Conservation (phyloP, 2,113 vertebrate genomes). For the Chiloscyllium plagiosum region DNA sequence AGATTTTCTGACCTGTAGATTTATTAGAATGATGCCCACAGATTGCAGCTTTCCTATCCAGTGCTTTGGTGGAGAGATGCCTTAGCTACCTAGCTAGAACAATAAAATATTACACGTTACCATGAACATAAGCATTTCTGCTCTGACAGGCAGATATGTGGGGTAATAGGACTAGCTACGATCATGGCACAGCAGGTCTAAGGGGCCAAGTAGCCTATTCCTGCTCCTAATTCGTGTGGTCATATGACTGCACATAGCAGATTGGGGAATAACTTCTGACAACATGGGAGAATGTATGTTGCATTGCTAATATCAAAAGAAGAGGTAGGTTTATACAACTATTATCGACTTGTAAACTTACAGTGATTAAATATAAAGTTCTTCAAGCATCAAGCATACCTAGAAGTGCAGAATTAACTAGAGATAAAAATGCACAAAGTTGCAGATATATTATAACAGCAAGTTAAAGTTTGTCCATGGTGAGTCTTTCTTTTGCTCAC, state of each 20-base stretch:
- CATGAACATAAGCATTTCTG: slow-evolving; percentile 72
- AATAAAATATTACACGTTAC: slow-evolving; percentile 52
- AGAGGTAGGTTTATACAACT: slow-evolving; percentile 58
- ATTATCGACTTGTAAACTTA: slow-evolving; percentile 47
- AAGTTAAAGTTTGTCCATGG: background rate
- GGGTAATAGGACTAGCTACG: too few relatives aligned
- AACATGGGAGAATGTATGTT: slow-evolving; percentile 56
- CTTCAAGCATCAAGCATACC: background rate
- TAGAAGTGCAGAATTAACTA: background rate
- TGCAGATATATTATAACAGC: background rate
- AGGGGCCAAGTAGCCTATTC: too few relatives aligned
- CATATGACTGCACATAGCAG: slow-evolving; percentile 53
- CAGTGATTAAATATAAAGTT: background rate
- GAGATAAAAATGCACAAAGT: background rate
- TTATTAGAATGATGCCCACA: slow-evolving; percentile 53
- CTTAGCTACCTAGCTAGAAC: slow-evolving; percentile 66
- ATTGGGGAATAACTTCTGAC: slow-evolving; percentile 64
- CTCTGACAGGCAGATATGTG: slow-evolving; percentile 39
- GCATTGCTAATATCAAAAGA: slow-evolving; percentile 55
- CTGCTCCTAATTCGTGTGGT: too few relatives aligned
- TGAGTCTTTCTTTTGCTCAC: background rate
- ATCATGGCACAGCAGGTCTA: too few relatives aligned
- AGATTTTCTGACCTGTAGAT: slow-evolving; percentile 57
- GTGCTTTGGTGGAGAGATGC: slow-evolving; percentile 53
- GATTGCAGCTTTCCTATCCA: slow-evolving; percentile 40